A percentile compares a stretch with the other conserved stretches of the same genome.
phyloP scores from a whole-genome alignment of 2,888 invertebrate genomes.

The Lampropteryx suffumata region DNA sequence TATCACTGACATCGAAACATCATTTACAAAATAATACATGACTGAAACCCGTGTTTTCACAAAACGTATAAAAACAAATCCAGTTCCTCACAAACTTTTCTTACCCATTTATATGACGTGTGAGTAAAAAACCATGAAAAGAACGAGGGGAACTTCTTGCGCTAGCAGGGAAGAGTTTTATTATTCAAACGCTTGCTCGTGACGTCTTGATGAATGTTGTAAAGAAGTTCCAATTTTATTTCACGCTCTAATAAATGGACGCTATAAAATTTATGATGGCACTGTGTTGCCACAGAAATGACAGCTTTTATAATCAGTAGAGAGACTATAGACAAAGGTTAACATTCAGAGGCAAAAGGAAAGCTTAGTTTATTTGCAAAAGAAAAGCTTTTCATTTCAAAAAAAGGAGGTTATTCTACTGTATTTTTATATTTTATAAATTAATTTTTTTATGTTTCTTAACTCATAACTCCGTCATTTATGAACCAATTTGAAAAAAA shows the following conservation, averaged over 20 bases:
- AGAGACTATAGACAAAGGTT: background rate
- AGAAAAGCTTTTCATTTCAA: no score
- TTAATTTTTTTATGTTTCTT: no score
- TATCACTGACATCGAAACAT: no score
- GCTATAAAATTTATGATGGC: constrained; percentile 39
- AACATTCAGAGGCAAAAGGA: no score
- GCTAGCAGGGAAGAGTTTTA: constrained; percentile 53
- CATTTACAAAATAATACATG: no score
- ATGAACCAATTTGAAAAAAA: no score
- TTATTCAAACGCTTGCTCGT: constrained; percentile 70
- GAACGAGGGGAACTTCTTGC: constrained; percentile 31
- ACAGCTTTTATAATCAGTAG: background rate
- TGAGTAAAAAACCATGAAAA: constrained; percentile 7
- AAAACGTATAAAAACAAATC: constrained; percentile 3
- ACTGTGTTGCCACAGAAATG: constrained; percentile 12
- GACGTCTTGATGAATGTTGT: constrained; percentile 77
- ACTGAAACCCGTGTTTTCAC: no score
- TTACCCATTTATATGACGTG: constrained; percentile 10
- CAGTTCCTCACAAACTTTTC: constrained; percentile 4
- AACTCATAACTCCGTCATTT: no score
- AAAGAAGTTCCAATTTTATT: constrained; percentile 65
- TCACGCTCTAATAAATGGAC: constrained; percentile 59
- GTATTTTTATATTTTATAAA: no score
- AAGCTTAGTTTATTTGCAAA: no score
- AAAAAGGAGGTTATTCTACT: no score